phyloP scores from a whole-genome alignment of 2,888 invertebrate species.

The Hirtodrosophila cameraria region DNA sequence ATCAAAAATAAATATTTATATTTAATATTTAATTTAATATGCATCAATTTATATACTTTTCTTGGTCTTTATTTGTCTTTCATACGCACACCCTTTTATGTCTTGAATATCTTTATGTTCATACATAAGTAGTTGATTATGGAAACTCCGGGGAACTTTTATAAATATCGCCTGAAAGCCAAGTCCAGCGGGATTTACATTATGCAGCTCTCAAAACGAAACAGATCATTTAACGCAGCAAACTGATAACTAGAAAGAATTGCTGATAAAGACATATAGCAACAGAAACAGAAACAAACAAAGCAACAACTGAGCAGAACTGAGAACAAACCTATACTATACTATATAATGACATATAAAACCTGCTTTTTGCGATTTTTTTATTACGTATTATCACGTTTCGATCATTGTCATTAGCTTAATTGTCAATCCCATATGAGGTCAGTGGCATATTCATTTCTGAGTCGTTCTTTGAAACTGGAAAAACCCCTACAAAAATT shows the following conservation, averaged over 20 bases:
- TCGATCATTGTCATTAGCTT: neutral
- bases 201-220: conserved; percentile 5
- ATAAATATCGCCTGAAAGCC: neutral
- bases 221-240: neutral
- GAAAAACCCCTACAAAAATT: conserved; percentile 12
- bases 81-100: conserved; percentile 2
- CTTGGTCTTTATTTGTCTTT: conserved; percentile 5
- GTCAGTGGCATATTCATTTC: conserved; percentile 22
- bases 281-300: conserved; percentile 10
- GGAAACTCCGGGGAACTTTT: conserved; percentile 30
- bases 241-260: conserved; percentile 23
- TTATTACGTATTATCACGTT: conserved; percentile 1
- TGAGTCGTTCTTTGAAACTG: neutral
- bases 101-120: neutral
- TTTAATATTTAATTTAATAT: neutral
- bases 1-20: neutral
- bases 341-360: too few species aligned
- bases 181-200: conserved; percentile 32
- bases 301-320: neutral
- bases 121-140: neutral
- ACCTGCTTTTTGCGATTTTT: conserved; percentile 1
- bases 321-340: neutral
- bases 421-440: neutral
- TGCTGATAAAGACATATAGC: conserved; percentile 15
- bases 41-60: neutral